Percentiles rank a stretch among this genome's conserved stretches.
Conservation (phyloP, 2,113 vertebrate genomes). For the Poeciliopsis retropinna region DNA sequence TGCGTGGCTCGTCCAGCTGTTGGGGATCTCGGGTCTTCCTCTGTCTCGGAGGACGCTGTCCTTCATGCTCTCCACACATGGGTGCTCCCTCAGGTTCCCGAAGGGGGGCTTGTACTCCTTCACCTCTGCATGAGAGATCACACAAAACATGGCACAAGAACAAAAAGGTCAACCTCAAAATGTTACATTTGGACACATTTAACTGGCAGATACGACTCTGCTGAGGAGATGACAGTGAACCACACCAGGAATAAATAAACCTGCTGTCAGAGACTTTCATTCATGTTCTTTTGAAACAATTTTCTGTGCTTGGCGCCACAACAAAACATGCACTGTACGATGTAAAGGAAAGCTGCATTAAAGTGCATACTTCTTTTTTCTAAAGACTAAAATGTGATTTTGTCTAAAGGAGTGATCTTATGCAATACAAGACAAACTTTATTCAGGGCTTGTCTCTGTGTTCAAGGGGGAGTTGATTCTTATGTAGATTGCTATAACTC, state of each 20-base stretch:
- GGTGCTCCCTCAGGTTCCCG: constrained; percentile 93
- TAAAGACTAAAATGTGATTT: background rate
- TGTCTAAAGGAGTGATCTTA: too few relatives aligned
- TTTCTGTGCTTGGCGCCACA: too few relatives aligned
- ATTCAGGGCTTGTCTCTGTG: too few relatives aligned
- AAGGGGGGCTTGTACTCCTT: constrained; percentile 96
- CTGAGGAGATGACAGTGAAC: too few relatives aligned
- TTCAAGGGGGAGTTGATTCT: background rate
- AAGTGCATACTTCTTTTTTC: background rate
- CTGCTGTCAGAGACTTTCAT: too few relatives aligned
- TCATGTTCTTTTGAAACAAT: too few relatives aligned
- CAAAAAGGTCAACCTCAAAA: background rate
- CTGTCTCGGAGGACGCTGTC: constrained; percentile 93
- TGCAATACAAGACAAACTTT: too few relatives aligned
- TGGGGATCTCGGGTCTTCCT: constrained; percentile 91
- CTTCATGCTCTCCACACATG: constrained; percentile 99
- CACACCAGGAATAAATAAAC: too few relatives aligned
- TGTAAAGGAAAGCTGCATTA: too few relatives aligned
- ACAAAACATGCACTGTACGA: too few relatives aligned
- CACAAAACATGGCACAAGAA: constrained; percentile 5
- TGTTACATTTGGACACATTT: background rate
- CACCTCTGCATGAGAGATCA: constrained; percentile 82
- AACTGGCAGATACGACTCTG: too few relatives aligned
- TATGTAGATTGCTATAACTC: background rate
- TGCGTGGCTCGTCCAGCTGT: constrained; percentile 91